A percentile compares a stretch with the other conserved stretches of the same genome.
Evolutionary conservation across 2,888 invertebrate genomes (phyloP).

Genomic region (Eudasyphora cyanicolor): DNA sequence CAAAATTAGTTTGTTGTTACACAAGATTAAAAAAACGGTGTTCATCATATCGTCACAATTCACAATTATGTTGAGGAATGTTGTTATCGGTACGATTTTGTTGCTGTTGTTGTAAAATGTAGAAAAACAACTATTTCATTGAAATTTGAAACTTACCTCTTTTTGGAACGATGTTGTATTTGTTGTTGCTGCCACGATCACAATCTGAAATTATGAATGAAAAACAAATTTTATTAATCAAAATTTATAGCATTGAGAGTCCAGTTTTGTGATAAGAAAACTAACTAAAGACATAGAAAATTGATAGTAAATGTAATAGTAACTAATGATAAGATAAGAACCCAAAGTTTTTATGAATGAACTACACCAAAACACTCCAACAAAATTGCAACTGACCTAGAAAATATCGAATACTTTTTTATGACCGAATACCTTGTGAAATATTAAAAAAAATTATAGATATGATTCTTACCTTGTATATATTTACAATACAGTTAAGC

Average conservation of each 20-base stretch:
- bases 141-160: slow-evolving; percentile 2
- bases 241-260: background rate
- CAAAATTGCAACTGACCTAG: background rate
- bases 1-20: background rate
- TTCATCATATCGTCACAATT: background rate
- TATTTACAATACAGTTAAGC: no score
- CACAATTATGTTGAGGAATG: background rate
- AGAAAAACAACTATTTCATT: slow-evolving; percentile 16
- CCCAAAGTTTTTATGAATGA: background rate
- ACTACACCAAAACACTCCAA: background rate
- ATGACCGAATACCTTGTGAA: no score
- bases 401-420: no score
- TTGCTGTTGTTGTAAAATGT: background rate
- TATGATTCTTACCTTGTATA: no score
- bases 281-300: no score
- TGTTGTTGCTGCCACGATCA: background rate
- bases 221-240: background rate
- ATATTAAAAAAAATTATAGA: no score
- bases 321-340: no score
- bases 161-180: background rate
- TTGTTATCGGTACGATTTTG: background rate
- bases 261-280: background rate
- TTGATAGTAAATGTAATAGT: no score
- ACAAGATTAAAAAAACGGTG: background rate
- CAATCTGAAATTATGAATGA: slow-evolving; percentile 43